Conservation (phyloP, 2,113 vertebrate species). For the Mus pahari region DNA sequence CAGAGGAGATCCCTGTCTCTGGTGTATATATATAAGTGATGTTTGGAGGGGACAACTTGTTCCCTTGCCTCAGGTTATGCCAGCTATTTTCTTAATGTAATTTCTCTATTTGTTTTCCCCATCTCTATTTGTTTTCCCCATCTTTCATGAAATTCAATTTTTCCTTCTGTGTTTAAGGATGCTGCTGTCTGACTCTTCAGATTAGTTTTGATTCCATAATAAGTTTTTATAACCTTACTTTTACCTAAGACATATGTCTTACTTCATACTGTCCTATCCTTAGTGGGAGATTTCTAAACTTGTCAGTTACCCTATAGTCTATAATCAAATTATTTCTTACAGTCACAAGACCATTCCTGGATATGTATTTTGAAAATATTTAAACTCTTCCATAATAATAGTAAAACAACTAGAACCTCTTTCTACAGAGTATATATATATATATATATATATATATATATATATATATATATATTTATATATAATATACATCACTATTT, state of each 20-base stretch:
- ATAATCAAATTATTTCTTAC: neutral
- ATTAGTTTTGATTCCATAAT: neutral
- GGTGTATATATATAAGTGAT: neutral
- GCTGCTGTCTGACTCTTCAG: neutral
- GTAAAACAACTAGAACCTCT: neutral
- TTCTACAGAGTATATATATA: neutral
- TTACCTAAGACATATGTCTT: neutral
- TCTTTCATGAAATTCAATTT: neutral
- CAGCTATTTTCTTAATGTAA: neutral
- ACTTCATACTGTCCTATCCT: neutral
- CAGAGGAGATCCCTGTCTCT: neutral
- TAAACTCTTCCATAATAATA: neutral
- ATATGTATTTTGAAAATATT: neutral
- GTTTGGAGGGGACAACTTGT: neutral
- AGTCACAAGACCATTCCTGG: neutral
- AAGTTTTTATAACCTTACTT: neutral
- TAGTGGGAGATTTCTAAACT: neutral
- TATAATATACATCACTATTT: constrained; percentile 4
- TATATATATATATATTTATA: too few relatives aligned
- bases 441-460: too few relatives aligned
- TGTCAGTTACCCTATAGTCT: neutral
- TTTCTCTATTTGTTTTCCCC: neutral
- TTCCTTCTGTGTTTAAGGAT: neutral
- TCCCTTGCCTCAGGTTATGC: neutral
- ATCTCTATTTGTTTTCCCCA: neutral